Evolutionary conservation across 1,140 invertebrate species (phyloP).

Genomic region (Megalonaias nervosa): DNA sequence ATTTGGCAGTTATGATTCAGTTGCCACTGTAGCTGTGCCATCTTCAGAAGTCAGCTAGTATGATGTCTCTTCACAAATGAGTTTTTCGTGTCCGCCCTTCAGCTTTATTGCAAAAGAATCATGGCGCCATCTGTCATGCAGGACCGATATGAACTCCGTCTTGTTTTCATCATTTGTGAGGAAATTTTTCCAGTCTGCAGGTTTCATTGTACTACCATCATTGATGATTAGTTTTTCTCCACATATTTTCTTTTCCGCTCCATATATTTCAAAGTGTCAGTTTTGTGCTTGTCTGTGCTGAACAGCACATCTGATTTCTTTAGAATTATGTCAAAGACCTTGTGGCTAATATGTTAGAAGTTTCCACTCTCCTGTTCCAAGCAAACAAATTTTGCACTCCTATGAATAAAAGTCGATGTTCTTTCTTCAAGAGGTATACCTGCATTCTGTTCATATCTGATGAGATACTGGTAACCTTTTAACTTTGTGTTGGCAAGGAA

Average conservation of each 20-base stretch:
- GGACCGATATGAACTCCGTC: slow-evolving; percentile 18
- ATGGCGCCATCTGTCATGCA: slow-evolving; percentile 22
- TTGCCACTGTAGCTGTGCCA: neutral
- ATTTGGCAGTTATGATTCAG: neutral
- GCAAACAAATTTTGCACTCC: too few species aligned
- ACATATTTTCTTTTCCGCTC: slow-evolving; percentile 7
- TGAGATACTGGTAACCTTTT: too few species aligned
- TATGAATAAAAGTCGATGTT: too few species aligned
- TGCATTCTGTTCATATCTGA: too few species aligned
- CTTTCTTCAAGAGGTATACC: too few species aligned
- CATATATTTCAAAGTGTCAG: slow-evolving; percentile 13
- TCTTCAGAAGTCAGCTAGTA: slow-evolving; percentile 8
- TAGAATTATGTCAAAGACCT: too few species aligned
- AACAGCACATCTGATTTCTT: too few species aligned
- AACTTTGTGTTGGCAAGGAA: too few species aligned
- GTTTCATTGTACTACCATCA: slow-evolving; percentile 26
- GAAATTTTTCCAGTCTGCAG: slow-evolving; percentile 36
- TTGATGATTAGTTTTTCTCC: slow-evolving; percentile 18
- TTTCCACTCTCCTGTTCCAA: too few species aligned
- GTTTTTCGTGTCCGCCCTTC: slow-evolving; percentile 10
- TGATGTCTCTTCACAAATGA: slow-evolving; percentile 25
- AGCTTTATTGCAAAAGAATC: slow-evolving; percentile 10
- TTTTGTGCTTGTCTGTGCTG: slow-evolving; percentile 7
- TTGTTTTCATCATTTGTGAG: slow-evolving; percentile 45
- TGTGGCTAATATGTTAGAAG: too few species aligned